Percentiles rank a stretch among this genome's conserved stretches.
Evolutionary conservation across 2,888 invertebrate species (phyloP).

Genomic region (Taphrorychus bicolor): DNA sequence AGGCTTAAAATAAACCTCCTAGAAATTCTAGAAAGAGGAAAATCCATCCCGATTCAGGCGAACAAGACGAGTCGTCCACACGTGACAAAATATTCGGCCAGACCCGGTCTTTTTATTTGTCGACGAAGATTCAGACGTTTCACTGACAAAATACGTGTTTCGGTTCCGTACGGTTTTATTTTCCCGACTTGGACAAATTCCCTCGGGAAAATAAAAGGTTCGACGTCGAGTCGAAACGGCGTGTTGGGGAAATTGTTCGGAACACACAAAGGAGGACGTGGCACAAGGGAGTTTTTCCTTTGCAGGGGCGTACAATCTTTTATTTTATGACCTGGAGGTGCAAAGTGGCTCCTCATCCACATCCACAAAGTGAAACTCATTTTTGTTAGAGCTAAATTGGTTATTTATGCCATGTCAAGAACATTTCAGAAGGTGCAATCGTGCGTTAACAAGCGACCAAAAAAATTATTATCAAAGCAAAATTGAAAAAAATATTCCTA

Average conservation of each 20-base stretch:
- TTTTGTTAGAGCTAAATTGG: no score
- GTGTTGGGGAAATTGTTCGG: conserved; percentile 57
- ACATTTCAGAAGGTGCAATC: no score
- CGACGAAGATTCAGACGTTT: conserved; percentile 50
- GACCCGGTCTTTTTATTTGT: conserved; percentile 45
- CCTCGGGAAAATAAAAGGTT: conserved; percentile 59
- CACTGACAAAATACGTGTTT: conserved; percentile 51
- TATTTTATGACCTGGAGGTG: no score
- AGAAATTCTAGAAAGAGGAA: no score
- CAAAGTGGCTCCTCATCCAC: no score
- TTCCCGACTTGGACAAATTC: conserved; percentile 55
- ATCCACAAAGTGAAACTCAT: not conserved
- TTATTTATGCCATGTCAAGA: no score
- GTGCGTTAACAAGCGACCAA: not conserved
- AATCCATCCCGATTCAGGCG: no score
- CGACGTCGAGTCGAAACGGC: conserved; percentile 51
- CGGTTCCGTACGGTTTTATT: conserved; percentile 55
- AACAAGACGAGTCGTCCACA: not conserved
- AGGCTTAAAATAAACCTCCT: no score
- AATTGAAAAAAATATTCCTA: not conserved
- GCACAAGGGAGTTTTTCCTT: not conserved
- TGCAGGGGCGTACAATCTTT: not conserved
- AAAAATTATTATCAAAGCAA: not conserved
- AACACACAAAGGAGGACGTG: conserved; percentile 41
- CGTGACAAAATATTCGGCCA: conserved; percentile 23